These are phyloP conservation scores for Megatriorchis doriae DNA, from an alignment of 2,113 vertebrate genomes.

Conservation along the genomic window DNA sequence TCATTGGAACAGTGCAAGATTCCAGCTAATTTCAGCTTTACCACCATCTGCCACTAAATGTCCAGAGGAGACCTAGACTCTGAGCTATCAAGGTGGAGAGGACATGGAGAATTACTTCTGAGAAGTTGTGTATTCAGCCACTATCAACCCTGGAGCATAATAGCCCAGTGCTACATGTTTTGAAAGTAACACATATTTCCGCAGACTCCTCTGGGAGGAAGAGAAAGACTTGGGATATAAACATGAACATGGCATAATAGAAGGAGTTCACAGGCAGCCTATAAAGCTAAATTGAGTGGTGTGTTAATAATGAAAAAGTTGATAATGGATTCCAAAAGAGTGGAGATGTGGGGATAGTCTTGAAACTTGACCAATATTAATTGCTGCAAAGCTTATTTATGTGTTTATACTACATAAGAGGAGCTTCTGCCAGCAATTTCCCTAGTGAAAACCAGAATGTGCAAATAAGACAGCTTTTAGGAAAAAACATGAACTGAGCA, in stretches of 20 bases:
- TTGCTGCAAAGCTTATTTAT: constrained; percentile 46
- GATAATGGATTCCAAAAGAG: constrained; percentile 31
- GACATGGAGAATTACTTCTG: not conserved
- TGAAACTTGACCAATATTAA: constrained; percentile 44
- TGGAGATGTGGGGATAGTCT: constrained; percentile 20
- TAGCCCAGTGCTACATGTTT: not conserved
- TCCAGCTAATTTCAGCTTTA: constrained; percentile 43
- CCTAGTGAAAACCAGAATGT: constrained; percentile 12
- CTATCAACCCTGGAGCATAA: not conserved
- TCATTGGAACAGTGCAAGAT: not conserved
- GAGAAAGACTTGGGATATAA: not conserved
- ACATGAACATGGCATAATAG: not conserved
- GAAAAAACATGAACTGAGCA: not conserved
- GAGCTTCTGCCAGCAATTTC: constrained; percentile 26
- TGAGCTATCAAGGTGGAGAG: constrained; percentile 4
- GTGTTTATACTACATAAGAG: not conserved
- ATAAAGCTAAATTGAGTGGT: constrained; percentile 25
- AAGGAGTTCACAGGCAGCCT: not conserved
- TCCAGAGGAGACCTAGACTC: constrained; percentile 4
- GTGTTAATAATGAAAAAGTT: constrained; percentile 54
- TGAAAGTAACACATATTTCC: not conserved
- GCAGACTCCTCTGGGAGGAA: not conserved
- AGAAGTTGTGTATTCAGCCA: not conserved
- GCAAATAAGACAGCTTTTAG: constrained; percentile 7
- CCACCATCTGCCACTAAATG: constrained; percentile 15